Percentiles rank a stretch among this genome's conserved stretches.
Conservation (phyloP, 2,113 vertebrate genomes). For the Myotis lucifugus region DNA sequence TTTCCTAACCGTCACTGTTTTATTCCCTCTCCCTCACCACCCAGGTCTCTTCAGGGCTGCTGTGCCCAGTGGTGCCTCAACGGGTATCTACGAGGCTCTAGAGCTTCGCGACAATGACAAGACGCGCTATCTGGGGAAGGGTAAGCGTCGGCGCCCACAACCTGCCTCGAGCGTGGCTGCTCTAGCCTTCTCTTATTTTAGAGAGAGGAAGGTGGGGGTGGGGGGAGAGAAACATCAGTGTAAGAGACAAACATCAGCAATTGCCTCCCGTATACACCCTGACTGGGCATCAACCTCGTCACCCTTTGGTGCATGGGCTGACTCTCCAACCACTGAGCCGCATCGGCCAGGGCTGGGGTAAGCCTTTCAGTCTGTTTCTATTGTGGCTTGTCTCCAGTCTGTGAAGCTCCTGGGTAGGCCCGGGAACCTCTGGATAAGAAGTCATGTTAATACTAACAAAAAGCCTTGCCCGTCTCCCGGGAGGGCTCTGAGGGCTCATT, state of each 20-base stretch:
- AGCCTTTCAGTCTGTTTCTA: rapidly evolving
- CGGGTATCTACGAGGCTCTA: slow-evolving; percentile 97
- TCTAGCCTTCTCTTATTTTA: no score
- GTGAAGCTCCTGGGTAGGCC: not conserved
- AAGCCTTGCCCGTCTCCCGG: rapidly evolving
- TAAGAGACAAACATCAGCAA: not conserved
- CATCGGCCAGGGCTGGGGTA: not conserved
- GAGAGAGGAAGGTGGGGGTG: no score
- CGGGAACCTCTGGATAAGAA: rapidly evolving
- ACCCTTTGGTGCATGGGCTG: not conserved
- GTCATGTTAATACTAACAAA: not conserved
- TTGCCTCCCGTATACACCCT: not conserved
- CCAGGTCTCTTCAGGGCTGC: slow-evolving; percentile 97
- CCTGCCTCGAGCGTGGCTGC: rapidly evolving
- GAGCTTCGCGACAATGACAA: slow-evolving; percentile 99
- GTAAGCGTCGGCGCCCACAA: slow-evolving; percentile 73
- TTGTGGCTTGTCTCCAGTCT: not conserved
- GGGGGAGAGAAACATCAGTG: no score
- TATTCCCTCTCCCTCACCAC: rapidly evolving
- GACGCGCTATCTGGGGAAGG: slow-evolving; percentile 97
- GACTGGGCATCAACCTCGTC: no score
- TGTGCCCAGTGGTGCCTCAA: slow-evolving; percentile 97
- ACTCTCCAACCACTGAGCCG: not conserved
- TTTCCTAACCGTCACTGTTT: rapidly evolving
- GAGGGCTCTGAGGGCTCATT: not conserved